These are phyloP conservation scores for Drosophila parvula DNA, from an alignment of 1,140 invertebrate genomes.

Conservation along the genomic window DNA sequence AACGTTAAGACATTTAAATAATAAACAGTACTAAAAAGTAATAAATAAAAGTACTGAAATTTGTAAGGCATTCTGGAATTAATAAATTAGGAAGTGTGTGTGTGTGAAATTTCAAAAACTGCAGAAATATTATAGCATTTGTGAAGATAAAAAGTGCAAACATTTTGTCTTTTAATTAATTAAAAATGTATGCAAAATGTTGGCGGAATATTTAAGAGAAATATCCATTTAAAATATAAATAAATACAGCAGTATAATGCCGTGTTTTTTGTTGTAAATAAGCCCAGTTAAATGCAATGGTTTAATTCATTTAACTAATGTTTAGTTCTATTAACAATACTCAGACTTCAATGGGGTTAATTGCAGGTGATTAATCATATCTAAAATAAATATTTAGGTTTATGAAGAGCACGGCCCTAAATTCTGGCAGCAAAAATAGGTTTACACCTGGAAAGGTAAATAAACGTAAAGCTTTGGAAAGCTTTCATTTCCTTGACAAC, in stretches of 20 bases:
- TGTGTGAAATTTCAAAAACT: too few species aligned
- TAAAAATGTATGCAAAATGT: neutral
- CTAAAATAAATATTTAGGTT: too few species aligned
- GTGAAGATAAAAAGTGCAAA: too few species aligned
- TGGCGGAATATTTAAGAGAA: neutral
- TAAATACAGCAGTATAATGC: neutral
- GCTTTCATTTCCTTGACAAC: conserved; percentile 59
- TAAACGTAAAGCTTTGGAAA: conserved; percentile 11
- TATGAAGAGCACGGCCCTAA: too few species aligned
- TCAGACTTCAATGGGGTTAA: neutral
- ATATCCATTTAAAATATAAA: too few species aligned
- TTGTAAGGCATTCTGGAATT: neutral
- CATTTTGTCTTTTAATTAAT: neutral
- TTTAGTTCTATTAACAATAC: neutral
- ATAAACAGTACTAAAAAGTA: too few species aligned
- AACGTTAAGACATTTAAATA: too few species aligned
- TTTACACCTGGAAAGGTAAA: conserved; percentile 4
- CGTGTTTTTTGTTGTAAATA: neutral
- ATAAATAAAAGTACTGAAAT: neutral
- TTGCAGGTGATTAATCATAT: neutral
- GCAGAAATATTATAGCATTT: neutral
- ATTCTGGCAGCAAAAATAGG: neutral
- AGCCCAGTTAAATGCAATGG: too few species aligned
- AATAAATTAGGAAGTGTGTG: neutral
- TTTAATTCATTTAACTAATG: too few species aligned